Conservation (phyloP, 2,888 invertebrate species). For the Oligia fasciuncula region DNA sequence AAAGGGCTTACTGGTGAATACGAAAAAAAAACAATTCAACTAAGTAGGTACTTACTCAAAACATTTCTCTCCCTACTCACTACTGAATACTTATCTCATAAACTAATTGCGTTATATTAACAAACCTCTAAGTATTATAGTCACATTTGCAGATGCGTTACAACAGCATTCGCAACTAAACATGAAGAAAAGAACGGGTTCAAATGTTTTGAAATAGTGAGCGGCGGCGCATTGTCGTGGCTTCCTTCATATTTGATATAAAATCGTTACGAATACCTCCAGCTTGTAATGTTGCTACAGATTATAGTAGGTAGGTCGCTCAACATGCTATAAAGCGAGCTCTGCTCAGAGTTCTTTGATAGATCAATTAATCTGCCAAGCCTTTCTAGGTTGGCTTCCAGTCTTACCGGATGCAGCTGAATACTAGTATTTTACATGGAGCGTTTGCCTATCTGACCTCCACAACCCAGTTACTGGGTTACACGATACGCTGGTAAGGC, state of each 20-base stretch:
- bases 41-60: not conserved
- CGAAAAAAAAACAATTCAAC: not conserved
- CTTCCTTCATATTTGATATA: slow-evolving; percentile 72
- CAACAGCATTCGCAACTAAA: slow-evolving; percentile 53
- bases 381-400: too few species aligned
- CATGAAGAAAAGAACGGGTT: slow-evolving; percentile 61
- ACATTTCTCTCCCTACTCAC: not conserved
- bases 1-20: not conserved
- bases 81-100: slow-evolving; percentile 3
- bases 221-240: slow-evolving; percentile 68
- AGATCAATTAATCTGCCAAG: too few species aligned
- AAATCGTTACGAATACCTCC: slow-evolving; percentile 57
- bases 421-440: too few species aligned
- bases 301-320: slow-evolving; percentile 4
- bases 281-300: slow-evolving; percentile 25
- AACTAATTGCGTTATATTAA: slow-evolving; percentile 29
- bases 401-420: too few species aligned
- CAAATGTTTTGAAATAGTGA: slow-evolving; percentile 74
- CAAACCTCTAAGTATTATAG: slow-evolving; percentile 10
- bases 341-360: not conserved
- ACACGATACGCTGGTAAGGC: too few species aligned
- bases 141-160: slow-evolving; percentile 43
- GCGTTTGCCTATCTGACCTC: too few species aligned
- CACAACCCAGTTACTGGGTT: too few species aligned
- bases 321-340: not conserved